phyloP scores from a whole-genome alignment of 2,113 vertebrate species.

The Panthera leo region DNA sequence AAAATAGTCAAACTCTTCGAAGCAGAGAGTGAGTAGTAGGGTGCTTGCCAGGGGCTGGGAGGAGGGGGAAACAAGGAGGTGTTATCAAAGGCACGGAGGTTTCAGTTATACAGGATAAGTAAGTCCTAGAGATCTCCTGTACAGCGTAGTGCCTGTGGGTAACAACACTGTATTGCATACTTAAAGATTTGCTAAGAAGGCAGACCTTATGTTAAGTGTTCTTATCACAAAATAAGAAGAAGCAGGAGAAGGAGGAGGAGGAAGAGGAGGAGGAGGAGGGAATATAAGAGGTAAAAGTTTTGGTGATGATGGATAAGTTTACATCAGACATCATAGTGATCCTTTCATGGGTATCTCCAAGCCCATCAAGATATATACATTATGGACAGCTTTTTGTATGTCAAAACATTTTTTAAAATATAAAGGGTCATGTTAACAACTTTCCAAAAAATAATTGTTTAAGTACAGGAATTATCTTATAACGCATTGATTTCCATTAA shows the following conservation, averaged over 20 bases:
- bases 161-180: not conserved
- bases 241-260: too few relatives aligned
- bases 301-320: not conserved
- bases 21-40: not conserved
- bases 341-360: not conserved
- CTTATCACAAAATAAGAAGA: not conserved
- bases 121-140: not conserved
- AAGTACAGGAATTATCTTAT: not conserved
- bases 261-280: too few relatives aligned
- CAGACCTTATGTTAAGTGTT: not conserved
- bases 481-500: not conserved
- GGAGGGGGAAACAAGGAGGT: not conserved
- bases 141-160: not conserved
- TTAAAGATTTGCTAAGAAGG: not conserved
- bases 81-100: not conserved
- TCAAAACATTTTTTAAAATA: not conserved
- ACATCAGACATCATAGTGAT: not conserved
- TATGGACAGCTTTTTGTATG: not conserved
- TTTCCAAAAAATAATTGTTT: not conserved
- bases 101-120: not conserved
- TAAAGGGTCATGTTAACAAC: not conserved
- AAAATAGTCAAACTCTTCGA: not conserved
- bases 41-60: not conserved
- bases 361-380: not conserved
- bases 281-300: not conserved